phyloP scores from a whole-genome alignment of 2,797 vertebrate species.

The Ataeniobius toweri region DNA sequence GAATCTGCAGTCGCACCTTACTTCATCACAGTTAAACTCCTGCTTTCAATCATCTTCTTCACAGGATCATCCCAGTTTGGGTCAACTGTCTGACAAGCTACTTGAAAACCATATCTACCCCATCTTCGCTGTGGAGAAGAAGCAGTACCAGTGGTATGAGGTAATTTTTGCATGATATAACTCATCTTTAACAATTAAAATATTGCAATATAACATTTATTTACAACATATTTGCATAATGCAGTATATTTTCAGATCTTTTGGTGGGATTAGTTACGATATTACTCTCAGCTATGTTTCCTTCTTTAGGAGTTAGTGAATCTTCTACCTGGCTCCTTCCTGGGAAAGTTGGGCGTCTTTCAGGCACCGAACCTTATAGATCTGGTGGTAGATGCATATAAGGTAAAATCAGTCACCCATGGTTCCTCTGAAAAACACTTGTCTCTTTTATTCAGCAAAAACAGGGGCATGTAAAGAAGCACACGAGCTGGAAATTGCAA shows the following conservation, averaged over 20 bases:
- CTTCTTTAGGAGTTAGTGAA: slow-evolving; percentile 84
- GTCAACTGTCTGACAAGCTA: slow-evolving; percentile 91
- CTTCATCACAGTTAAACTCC: not conserved
- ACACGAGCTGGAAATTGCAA: slow-evolving; percentile 28
- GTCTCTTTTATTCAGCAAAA: slow-evolving; percentile 15
- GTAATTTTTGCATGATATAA: slow-evolving; percentile 71
- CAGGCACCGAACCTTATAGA: slow-evolving; percentile 92
- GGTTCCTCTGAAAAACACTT: slow-evolving; percentile 1
- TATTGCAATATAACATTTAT: not conserved
- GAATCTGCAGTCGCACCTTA: not conserved
- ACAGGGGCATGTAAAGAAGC: slow-evolving; percentile 12
- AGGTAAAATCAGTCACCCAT: slow-evolving; percentile 78
- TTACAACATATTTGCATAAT: too few relatives aligned
- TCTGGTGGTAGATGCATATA: slow-evolving; percentile 93
- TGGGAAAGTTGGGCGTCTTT: slow-evolving; percentile 88
- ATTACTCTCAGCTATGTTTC: not conserved
- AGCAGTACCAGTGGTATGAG: slow-evolving; percentile 97
- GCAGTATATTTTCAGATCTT: too few relatives aligned
- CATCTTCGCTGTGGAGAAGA: slow-evolving; percentile 94
- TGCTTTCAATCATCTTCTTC: slow-evolving; percentile 5
- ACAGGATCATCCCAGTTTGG: slow-evolving; percentile 94
- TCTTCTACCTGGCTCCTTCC: slow-evolving; percentile 89
- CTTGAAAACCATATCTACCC: slow-evolving; percentile 93
- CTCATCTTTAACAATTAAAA: too few relatives aligned
- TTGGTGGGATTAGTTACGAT: not conserved